phyloP scores from a whole-genome alignment of 2,797 vertebrate species.

The Oreortyx pictus region DNA sequence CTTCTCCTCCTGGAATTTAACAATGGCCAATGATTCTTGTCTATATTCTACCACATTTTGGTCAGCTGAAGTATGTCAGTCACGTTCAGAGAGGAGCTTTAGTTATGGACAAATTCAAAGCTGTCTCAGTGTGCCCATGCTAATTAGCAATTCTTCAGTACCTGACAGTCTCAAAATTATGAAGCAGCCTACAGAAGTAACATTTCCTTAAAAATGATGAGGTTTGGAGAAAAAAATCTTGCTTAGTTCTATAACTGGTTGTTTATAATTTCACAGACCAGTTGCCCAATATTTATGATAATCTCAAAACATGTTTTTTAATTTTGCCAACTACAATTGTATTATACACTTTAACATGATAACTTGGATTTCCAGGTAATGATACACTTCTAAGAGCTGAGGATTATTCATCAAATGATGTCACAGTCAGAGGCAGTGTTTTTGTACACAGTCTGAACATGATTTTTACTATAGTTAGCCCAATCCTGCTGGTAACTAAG shows the following conservation, averaged over 20 bases:
- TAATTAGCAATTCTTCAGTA: neutral
- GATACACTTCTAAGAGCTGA: neutral
- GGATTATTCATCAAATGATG: conserved; percentile 2
- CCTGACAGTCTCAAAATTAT: neutral
- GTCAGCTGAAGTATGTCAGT: neutral
- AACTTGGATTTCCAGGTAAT: conserved; percentile 16
- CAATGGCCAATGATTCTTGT: neutral
- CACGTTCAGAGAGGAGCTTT: neutral
- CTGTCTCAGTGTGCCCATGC: neutral
- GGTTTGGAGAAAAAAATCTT: neutral
- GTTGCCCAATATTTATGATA: neutral
- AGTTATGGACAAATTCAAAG: neutral
- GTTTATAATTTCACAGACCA: neutral
- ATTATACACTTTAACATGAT: neutral
- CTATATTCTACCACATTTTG: neutral
- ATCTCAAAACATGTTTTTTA: neutral
- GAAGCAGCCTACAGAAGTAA: neutral
- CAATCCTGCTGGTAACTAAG: neutral
- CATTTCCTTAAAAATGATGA: neutral
- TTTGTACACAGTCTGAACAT: neutral
- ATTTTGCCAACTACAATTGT: neutral
- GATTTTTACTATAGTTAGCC: neutral
- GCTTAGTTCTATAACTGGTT: neutral
- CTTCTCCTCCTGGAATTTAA: neutral
- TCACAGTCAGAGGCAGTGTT: neutral